Evolutionary conservation across 2,888 invertebrate genomes (phyloP), one percentile per base, ranked within the genome.

Genomic region (Euzetes globulus): DNA sequence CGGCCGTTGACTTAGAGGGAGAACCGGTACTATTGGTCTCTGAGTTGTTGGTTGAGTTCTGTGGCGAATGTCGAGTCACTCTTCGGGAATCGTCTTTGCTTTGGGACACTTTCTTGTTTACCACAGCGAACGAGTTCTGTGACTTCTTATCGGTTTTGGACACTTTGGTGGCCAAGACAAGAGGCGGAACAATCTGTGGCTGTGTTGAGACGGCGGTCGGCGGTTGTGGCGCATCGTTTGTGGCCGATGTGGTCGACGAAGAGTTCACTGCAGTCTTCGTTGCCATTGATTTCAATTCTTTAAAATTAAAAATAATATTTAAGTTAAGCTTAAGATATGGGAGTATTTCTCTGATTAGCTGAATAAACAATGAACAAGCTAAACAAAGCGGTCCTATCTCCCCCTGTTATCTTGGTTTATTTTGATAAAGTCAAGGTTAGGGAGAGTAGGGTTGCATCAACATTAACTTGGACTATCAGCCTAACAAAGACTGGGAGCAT

Each of bases 141-240:
- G 70, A 27, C 47, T 41, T 70, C 19, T 70, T 45, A 45, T 70
- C 70, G 1, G 19, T 70, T 70, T 70, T 70, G n/a, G 47, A 22
- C 25, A n/a, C 2, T 19, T 70, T 45, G 22, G 45, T 45, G 7
- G 70, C 45, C 37, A 65, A 27, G 0, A 70, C 45, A 15, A 70
- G 17, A 0, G 41, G 41, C 25, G 70, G 70, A 70, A 70, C 70
- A 17, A 45, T 45, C 22, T 45, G 47, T 47, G n/a, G 25, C 7
- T 37, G 25, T 13, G 47, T n/a, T 13, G 19, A 7, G 6, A 7
- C 22, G 45, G 63, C 9, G 1, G 70, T 22, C 15, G 47, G 22
- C 68, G 41, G 45, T 47, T 19, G 19, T 7, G 7, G 41, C 19
- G 41, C 65, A n/a, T 70, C 45, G 27, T 41, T 70, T 3, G 70